Base-by-base conservation (phyloP, 2,797 vertebrate species). In the Gymnodraco acuticeps region DNA sequence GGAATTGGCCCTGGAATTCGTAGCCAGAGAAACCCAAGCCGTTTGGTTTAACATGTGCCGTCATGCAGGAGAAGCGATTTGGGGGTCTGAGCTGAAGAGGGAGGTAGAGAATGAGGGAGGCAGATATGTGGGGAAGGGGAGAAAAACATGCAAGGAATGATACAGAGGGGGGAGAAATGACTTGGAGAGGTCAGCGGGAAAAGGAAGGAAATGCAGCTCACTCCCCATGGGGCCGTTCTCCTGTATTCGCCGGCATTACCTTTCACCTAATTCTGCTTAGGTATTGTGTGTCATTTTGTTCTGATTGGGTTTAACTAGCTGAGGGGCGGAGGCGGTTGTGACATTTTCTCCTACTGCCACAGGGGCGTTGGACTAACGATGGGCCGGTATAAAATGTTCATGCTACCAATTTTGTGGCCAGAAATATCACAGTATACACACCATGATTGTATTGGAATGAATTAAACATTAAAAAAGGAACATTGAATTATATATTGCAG, bases 201-300 rank as follows among this genome's bases (percentile, higher is more conserved):
- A 53, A 17, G 17, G 19, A 19, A 46, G 19, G 43, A 59, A 33
- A 52, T 20, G 55, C 58, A 59, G 67, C 31, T 3, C 60, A 10
- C 33, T 41, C 3, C 16, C 10, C 46, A 52, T 8, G 8, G 71
- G 55, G 55, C 53, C 66, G 0, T 38, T 54, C 33, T 47, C 10
- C 23, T 58, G 33, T 42, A 51, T 66, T 61, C 64, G 10, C 12
- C 48, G 73, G 33, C 45, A 11, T 73, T 67, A 71, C 69, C 74
- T 74, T 75, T 78, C 59, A 63, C 68, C 76, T 77, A 70, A 58
- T 74, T 83, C 48, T 56, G 51, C 51, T 51, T 48, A 60, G 60
- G 62, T 20, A 38, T 50, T 38, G 46, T 48, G 16, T 60, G 50
- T 69, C 38, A 61, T 71, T 72, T 66, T 19, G 66, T 46, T 27